These are phyloP conservation scores for Pelobates fuscus DNA, from an alignment of 2,113 vertebrate genomes.

Conservation along the genomic window DNA sequence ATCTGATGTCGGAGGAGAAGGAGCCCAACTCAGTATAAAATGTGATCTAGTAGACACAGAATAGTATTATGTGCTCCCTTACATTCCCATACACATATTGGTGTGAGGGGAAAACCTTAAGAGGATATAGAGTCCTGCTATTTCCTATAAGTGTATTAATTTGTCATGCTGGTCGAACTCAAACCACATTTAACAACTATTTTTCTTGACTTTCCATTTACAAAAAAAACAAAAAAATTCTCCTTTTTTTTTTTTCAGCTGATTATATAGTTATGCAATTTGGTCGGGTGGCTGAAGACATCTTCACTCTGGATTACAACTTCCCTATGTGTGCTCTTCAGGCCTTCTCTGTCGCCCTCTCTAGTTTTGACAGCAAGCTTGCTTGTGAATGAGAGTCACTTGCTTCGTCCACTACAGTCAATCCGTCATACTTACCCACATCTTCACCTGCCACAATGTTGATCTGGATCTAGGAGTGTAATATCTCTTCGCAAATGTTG, in stretches of 20 bases:
- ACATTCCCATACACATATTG: too few relatives aligned
- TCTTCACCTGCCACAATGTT: background rate
- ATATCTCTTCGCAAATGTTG: background rate
- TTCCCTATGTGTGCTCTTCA: slow-evolving; percentile 96
- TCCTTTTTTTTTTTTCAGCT: slow-evolving; percentile 62
- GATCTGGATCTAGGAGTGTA: background rate
- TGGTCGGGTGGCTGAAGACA: slow-evolving; percentile 89
- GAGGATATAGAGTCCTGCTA: too few relatives aligned
- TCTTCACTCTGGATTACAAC: slow-evolving; percentile 95
- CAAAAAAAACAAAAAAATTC: background rate
- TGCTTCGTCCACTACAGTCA: background rate
- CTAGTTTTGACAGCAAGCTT: slow-evolving; percentile 95
- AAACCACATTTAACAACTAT: background rate
- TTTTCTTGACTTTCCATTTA: too few relatives aligned
- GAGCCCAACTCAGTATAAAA: too few relatives aligned
- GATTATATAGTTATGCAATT: slow-evolving; percentile 99
- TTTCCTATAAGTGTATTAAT: too few relatives aligned
- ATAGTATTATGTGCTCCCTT: too few relatives aligned
- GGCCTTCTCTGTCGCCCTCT: slow-evolving; percentile 93
- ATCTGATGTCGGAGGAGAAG: too few relatives aligned
- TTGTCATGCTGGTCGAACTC: too few relatives aligned
- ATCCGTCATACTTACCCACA: background rate
- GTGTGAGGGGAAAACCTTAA: too few relatives aligned
- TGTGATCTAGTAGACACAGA: too few relatives aligned
- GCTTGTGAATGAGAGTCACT: slow-evolving; percentile 82